These are phyloP conservation scores for Sarcoramphus papa DNA, from an alignment of 2,797 vertebrate genomes.

Conservation along the genomic window DNA sequence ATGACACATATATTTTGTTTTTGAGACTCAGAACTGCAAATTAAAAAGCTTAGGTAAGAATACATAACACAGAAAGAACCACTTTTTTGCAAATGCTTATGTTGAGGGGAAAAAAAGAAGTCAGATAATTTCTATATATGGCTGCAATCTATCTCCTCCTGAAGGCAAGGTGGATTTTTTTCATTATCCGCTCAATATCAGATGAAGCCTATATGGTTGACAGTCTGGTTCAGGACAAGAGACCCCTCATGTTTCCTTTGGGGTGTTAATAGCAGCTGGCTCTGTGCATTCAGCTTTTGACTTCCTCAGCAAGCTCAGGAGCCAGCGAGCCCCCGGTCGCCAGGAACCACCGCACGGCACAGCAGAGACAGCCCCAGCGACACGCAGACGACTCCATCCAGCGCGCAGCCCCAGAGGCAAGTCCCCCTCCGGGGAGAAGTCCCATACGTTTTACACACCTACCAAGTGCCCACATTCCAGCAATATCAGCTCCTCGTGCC, in stretches of 20 bases:
- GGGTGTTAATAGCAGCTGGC: not conserved
- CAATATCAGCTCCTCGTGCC: not conserved
- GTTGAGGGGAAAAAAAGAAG: not conserved
- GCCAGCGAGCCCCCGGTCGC: fast-evolving
- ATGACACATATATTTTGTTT: not conserved
- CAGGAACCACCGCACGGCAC: not conserved
- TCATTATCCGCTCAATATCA: not conserved
- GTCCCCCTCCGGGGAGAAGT: fast-evolving
- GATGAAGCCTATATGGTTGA: not conserved
- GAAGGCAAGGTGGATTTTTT: not conserved
- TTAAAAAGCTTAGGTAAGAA: not conserved
- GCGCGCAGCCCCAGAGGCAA: not conserved
- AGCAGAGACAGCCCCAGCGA: not conserved
- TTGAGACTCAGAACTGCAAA: not conserved
- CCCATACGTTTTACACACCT: fast-evolving
- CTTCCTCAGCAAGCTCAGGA: not conserved
- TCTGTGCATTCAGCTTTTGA: not conserved
- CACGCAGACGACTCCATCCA: fast-evolving
- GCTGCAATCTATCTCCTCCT: not conserved
- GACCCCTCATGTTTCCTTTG: not conserved
- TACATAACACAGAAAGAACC: not conserved
- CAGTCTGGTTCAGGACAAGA: fast-evolving
- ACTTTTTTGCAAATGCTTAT: not conserved
- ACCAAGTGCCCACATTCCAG: not conserved
- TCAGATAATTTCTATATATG: not conserved